A percentile compares a stretch with the other conserved stretches of the same genome.
These are phyloP conservation scores for Motacilla tschutschensis DNA, from an alignment of 2,113 vertebrate species.

Conservation along the genomic window DNA sequence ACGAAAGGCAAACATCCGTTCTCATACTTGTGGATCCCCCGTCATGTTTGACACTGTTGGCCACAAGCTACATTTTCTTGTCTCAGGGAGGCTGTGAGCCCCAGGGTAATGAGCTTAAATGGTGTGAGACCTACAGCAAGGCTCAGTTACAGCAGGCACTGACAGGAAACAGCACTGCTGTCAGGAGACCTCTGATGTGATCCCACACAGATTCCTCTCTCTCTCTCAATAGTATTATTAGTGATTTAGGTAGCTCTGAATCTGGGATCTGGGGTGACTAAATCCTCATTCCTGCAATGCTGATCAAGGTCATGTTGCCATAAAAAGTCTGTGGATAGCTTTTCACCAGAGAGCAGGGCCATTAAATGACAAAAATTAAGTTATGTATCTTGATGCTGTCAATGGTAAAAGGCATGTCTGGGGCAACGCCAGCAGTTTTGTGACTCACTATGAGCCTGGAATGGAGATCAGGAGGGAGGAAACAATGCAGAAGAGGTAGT, in stretches of 20 bases:
- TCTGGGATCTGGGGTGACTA: not conserved
- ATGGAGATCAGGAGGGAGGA: not conserved
- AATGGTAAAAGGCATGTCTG: not conserved
- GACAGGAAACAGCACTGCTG: not conserved
- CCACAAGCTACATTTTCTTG: not conserved
- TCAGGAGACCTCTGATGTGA: not conserved
- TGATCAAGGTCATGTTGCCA: not conserved
- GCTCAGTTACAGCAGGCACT: not conserved
- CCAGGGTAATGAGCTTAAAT: conserved; percentile 3
- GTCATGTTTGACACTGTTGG: not conserved
- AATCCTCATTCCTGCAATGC: not conserved
- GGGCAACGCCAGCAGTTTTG: not conserved
- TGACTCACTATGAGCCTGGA: not conserved
- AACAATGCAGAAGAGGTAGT: not conserved
- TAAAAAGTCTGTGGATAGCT: not conserved
- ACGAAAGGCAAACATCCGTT: not conserved
- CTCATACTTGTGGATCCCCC: not conserved
- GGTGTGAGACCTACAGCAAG: conserved; percentile 5
- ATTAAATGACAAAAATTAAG: not conserved
- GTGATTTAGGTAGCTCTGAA: not conserved
- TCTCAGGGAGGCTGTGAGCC: not conserved
- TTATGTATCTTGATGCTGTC: not conserved
- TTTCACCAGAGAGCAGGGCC: not conserved
- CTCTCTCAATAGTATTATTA: not conserved
- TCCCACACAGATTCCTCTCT: not conserved